Evolutionary conservation across 2,888 invertebrate species (phyloP), one percentile per base, ranked within the genome.

Genomic region (Myopa testacea): DNA sequence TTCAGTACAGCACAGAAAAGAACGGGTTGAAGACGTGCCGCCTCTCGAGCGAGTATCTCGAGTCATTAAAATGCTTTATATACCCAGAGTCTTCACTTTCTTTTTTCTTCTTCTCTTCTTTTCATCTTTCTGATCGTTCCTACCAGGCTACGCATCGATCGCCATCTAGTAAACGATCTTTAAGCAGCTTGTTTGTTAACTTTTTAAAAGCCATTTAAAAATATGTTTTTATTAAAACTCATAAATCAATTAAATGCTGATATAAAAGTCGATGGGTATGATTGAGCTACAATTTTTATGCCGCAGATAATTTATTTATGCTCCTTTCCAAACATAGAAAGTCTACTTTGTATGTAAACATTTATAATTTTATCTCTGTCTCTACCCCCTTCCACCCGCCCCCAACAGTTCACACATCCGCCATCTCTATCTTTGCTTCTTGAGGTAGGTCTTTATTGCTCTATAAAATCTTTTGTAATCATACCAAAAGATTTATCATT

Each of bases 141-240:
- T 63, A 52, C 52, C 52, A 63, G 19, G 73, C 60, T 73, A 62
- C 73, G 45, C 62, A 62, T 62, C 60, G 45, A 73, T 45, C 38
- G 62, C 5, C 45, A 73, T 73, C 72, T 16, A 19, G 45, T 34
- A 73, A 62, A 34, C 45, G 73, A 62, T 73, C 62, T 74, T 74
- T 65, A 74, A 65, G 65, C 37, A 52, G 74, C 74, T 74, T 74
- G 74, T 26, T 74, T 74, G 74, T 74, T 74, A 74, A 65, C 74
- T 63, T 74, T 37, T 74, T 74, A 74, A 74, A 74, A 74, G 65
- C 63, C 45, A 74, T 74, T 74, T 74, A 74, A 74, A 65, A 74
- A 74, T 74, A 74, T 65, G 65, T 73, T 73, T 73, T 73, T 73
- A 63, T 74, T 74, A 50, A 74, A 74, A 74, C 74, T 65, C 74